Evolutionary conservation across 2,888 invertebrate species (phyloP).

Genomic region (Ormyrus rosae): DNA sequence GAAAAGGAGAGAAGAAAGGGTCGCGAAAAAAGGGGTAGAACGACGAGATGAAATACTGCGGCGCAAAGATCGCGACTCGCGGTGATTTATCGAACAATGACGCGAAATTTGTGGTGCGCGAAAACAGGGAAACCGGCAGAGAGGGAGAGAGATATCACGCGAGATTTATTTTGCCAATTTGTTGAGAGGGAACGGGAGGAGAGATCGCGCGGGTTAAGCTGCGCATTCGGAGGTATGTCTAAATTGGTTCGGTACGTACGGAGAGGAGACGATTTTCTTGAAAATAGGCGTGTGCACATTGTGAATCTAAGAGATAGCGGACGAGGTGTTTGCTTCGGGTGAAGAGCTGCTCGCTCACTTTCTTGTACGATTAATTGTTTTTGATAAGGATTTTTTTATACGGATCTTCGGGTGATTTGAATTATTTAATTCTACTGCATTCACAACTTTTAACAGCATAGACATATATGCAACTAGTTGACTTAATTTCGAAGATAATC

Average conservation of each 20-base stretch:
- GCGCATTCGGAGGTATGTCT: conserved; percentile 67
- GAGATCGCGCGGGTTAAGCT: conserved; percentile 55
- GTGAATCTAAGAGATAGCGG: too few relatives aligned
- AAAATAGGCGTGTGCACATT: too few relatives aligned
- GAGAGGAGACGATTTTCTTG: too few relatives aligned
- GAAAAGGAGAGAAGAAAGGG: background rate
- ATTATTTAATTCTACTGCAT: too few relatives aligned
- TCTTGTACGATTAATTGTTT: too few relatives aligned
- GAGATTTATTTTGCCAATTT: conserved; percentile 67
- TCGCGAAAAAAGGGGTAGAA: conserved; percentile 29
- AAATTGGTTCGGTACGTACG: conserved; percentile 65
- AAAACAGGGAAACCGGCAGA: conserved; percentile 46
- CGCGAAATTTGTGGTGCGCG: conserved; percentile 41
- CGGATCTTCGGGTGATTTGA: too few relatives aligned
- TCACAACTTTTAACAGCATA: too few relatives aligned
- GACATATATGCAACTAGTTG: too few relatives aligned
- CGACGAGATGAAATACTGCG: conserved; percentile 39
- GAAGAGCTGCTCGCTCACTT: too few relatives aligned
- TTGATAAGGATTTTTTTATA: too few relatives aligned
- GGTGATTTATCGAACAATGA: conserved; percentile 53
- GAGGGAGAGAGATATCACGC: conserved; percentile 44
- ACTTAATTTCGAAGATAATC: too few relatives aligned
- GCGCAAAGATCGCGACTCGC: conserved; percentile 24
- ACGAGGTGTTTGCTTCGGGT: too few relatives aligned
- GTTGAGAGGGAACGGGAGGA: conserved; percentile 63